Evolutionary conservation across 2,888 invertebrate genomes (phyloP).

Genomic region (Lissocephala sabroskyi): DNA sequence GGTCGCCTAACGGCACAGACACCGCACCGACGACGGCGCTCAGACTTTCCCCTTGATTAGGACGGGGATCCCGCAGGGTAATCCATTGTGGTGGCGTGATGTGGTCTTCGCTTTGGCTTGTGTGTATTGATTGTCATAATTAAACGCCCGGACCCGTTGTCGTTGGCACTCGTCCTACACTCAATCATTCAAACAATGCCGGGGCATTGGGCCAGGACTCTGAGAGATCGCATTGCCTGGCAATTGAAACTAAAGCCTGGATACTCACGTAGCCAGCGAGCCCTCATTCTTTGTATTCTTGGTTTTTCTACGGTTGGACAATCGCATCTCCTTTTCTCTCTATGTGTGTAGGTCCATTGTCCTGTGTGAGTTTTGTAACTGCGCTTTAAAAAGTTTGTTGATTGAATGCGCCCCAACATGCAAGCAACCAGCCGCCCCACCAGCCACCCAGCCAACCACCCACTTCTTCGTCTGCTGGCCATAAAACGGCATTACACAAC

Average conservation of each 20-base stretch:
- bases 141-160: slow-evolving; percentile 41
- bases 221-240: background rate
- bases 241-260: too few relatives aligned
- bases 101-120: slow-evolving; percentile 17
- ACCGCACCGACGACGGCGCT: too few relatives aligned
- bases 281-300: too few relatives aligned
- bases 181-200: slow-evolving; percentile 5
- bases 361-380: slow-evolving; percentile 50
- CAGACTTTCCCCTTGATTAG: too few relatives aligned
- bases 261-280: slow-evolving; percentile 21
- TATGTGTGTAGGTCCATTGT: slow-evolving; percentile 1
- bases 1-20: too few relatives aligned
- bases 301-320: slow-evolving; percentile 17
- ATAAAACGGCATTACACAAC: too few relatives aligned
- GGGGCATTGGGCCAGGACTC: background rate
- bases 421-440: slow-evolving; percentile 59
- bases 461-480: too few relatives aligned
- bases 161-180: background rate
- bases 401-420: slow-evolving; percentile 61
- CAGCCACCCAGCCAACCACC: too few relatives aligned
- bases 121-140: slow-evolving; percentile 58
- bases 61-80: too few relatives aligned
- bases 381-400: slow-evolving; percentile 60
- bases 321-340: slow-evolving; percentile 31
- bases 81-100: slow-evolving; percentile 6